Percentiles rank a stretch among this genome's conserved stretches.
Evolutionary conservation across 2,888 invertebrate species (phyloP).

Genomic region (Cryptops parisi): DNA sequence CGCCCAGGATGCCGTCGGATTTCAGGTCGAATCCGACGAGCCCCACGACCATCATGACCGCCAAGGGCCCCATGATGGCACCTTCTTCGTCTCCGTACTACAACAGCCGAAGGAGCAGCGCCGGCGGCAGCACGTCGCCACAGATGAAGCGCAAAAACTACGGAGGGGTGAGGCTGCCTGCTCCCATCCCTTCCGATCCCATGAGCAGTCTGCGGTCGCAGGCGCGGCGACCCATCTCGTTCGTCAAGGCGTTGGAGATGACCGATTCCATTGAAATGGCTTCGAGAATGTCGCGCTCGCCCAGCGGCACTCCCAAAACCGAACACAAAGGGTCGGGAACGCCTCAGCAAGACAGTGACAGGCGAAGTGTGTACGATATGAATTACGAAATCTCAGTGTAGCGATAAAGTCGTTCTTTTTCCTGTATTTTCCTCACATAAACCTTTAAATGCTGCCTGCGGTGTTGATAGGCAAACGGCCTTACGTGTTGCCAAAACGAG

Average conservation of each 20-base stretch:
- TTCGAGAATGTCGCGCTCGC: slow-evolving; percentile 8
- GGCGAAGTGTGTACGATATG: slow-evolving; percentile 70
- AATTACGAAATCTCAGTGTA: slow-evolving; percentile 89
- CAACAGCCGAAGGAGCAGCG: slow-evolving; percentile 4
- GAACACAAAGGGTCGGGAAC: slow-evolving; percentile 13
- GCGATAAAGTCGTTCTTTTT: too few relatives aligned
- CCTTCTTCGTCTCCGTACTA: slow-evolving; percentile 2
- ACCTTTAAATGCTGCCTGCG: too few relatives aligned
- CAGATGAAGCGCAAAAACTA: slow-evolving; percentile 40
- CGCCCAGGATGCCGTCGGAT: slow-evolving; percentile 4
- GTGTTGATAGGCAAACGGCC: too few relatives aligned
- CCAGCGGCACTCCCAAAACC: slow-evolving; percentile 14
- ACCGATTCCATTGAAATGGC: slow-evolving; percentile 51
- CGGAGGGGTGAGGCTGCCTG: slow-evolving; percentile 22
- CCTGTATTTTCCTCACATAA: too few relatives aligned
- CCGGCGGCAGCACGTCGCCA: slow-evolving; percentile 49
- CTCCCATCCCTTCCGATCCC: slow-evolving; percentile 11
- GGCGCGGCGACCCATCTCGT: slow-evolving; percentile 60
- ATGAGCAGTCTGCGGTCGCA: slow-evolving; percentile 27
- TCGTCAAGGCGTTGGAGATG: slow-evolving; percentile 77
- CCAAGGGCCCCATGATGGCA: neutral
- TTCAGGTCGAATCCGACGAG: slow-evolving; percentile 59
- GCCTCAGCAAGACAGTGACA: slow-evolving; percentile 11
- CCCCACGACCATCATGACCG: slow-evolving; percentile 41
- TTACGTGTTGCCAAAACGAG: too few relatives aligned